phyloP scores from a whole-genome alignment of 2,888 invertebrate genomes.

The Athalia rosae region DNA sequence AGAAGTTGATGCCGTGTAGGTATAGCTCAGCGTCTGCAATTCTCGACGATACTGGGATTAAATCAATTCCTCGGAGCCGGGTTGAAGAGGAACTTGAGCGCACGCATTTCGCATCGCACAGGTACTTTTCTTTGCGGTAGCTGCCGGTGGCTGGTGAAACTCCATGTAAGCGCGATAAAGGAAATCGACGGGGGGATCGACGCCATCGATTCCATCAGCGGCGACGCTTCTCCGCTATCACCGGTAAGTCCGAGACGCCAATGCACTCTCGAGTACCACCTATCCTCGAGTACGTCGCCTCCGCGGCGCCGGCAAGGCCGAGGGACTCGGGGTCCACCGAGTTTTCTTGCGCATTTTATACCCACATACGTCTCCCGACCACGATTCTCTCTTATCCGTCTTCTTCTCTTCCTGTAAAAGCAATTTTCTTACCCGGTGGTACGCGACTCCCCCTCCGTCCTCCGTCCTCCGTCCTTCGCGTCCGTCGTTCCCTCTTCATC shows the following conservation, averaged over 20 bases:
- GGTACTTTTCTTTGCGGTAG: too few species aligned
- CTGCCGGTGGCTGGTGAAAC: too few species aligned
- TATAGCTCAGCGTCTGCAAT: neutral
- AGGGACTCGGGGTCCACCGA: neutral
- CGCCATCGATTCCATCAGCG: constrained; percentile 14
- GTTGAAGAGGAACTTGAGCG: neutral
- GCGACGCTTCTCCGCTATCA: constrained; percentile 1
- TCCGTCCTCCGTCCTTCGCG: neutral
- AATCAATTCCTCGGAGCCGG: constrained; percentile 15
- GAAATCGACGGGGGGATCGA: constrained; percentile 29
- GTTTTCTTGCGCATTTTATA: neutral
- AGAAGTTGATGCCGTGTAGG: neutral
- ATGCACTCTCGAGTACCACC: constrained; percentile 25
- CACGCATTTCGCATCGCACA: constrained; percentile 4
- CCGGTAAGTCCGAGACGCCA: constrained; percentile 3
- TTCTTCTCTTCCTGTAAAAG: neutral
- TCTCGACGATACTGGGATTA: constrained; percentile 32
- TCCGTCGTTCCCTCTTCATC: constrained; percentile 5
- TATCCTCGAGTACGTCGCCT: constrained; percentile 30
- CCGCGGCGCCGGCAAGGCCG: constrained; percentile 42
- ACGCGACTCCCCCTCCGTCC: neutral
- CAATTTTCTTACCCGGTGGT: neutral
- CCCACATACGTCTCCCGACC: neutral
- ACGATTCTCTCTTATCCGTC: neutral
- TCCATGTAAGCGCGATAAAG: constrained; percentile 21